phyloP scores from a whole-genome alignment of 2,888 invertebrate genomes.

The Pocota personata region DNA sequence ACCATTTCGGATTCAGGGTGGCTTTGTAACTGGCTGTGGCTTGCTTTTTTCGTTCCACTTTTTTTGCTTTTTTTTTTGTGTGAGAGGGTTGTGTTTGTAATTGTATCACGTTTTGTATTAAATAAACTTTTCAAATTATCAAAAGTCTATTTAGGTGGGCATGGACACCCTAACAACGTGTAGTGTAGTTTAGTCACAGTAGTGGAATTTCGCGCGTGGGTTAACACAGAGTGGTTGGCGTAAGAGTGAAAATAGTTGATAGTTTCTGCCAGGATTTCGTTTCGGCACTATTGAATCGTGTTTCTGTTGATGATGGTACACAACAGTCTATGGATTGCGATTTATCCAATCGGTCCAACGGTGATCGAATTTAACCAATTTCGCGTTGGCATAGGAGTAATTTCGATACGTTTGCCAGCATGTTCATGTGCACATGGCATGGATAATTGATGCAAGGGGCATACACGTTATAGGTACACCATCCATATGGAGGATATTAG shows the following conservation, averaged over 20 bases:
- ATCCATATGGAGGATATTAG: background rate
- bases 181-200: constrained; percentile 28
- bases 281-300: background rate
- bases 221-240: constrained; percentile 23
- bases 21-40: constrained; percentile 15
- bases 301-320: constrained; percentile 47
- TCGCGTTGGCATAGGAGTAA: constrained; percentile 31
- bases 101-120: constrained; percentile 82
- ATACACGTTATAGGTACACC: background rate
- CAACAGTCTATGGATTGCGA: constrained; percentile 28
- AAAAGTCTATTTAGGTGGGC: constrained; percentile 75
- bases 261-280: constrained; percentile 34
- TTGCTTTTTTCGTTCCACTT: background rate
- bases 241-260: constrained; percentile 5
- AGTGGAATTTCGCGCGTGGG: constrained; percentile 61
- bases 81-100: constrained; percentile 79
- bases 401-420: constrained; percentile 35
- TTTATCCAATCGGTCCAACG: constrained; percentile 37
- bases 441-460: constrained; percentile 49
- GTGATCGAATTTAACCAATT: constrained; percentile 66
- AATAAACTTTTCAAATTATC: constrained; percentile 83
- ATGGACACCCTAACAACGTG: background rate
- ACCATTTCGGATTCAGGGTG: constrained; percentile 55
- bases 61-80: background rate
- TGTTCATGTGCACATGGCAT: constrained; percentile 42